Conservation (phyloP, 1,140 invertebrate genomes). For the Pararge aegeria region DNA sequence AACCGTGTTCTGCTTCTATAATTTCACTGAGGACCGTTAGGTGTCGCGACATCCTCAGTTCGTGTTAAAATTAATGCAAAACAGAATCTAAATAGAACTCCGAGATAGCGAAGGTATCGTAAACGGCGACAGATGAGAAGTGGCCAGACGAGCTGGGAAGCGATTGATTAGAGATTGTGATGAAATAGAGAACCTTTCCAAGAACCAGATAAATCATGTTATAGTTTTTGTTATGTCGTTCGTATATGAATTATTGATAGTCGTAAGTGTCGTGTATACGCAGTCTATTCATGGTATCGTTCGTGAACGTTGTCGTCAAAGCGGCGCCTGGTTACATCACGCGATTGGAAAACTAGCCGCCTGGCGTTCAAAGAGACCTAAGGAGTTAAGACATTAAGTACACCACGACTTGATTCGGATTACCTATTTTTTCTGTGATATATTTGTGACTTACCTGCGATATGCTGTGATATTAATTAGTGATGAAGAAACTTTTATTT, state of each 20-base stretch:
- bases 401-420: background rate
- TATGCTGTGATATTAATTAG: background rate
- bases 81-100: slow-evolving; percentile 14
- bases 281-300: slow-evolving; percentile 46
- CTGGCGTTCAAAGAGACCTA: slow-evolving; percentile 40
- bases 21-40: slow-evolving; percentile 31
- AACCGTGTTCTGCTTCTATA: slow-evolving; percentile 28
- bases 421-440: background rate
- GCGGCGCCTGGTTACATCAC: slow-evolving; percentile 68
- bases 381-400: slow-evolving; percentile 15
- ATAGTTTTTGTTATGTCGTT: slow-evolving; percentile 34
- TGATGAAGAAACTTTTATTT: background rate
- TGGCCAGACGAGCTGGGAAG: background rate
- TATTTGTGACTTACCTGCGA: background rate
- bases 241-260: slow-evolving; percentile 42
- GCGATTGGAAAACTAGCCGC: slow-evolving; percentile 66
- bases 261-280: slow-evolving; percentile 33
- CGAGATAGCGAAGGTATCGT: slow-evolving; percentile 6
- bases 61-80: slow-evolving; percentile 15
- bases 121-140: slow-evolving; percentile 7
- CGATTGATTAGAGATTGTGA: slow-evolving; percentile 15
- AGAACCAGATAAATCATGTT: slow-evolving; percentile 20
- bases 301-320: slow-evolving; percentile 44
- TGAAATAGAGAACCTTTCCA: slow-evolving; percentile 25
- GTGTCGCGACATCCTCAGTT: slow-evolving; percentile 12